Base-by-base conservation (phyloP, 2,797 vertebrate species). In the Pygocentrus nattereri region DNA sequence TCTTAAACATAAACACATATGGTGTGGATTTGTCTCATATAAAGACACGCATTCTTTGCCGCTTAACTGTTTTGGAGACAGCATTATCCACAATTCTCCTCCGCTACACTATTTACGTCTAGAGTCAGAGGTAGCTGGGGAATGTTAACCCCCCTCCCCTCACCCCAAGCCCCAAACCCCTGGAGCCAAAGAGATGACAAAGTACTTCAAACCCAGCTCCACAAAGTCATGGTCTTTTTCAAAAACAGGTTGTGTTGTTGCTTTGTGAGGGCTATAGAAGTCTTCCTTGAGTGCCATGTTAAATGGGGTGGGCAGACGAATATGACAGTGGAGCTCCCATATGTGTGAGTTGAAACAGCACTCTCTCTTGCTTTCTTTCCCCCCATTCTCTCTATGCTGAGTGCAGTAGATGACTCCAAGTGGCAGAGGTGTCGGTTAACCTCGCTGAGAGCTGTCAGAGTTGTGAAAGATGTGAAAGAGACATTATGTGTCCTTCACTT, bases 341-440 rank as follows among this genome's bases (percentile, higher is more conserved):
- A 34, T 64, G 76, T 77, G 34, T 41, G 41, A 49, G 81, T 73
- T 64, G 52, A 75, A 82, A 56, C 41, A 38, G 31, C 27, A 7
- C 11, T n/a, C 78, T 65, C 21, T 23, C 56, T 59, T 13, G 23
- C n/a, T 59, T 12, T 86, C 25, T 56, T 77, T 80, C 56, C 34
- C 70, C 78, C 80, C 82, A 85, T 85, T 89, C 90, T 86, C 21
- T 74, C 68, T 84, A 85, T 82, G 4, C 88, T 77, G 85, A 90
- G 87, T 89, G 82, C 86, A 74, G 76, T 78, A 52, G 85, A 87
- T 70, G 31, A 86, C 88, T 91, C 79, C 84, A 85, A 79, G 85
- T 69, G 77, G 31, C 74, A 84, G 74, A 92, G 85, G 87, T 86
- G 91, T 92, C 88, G 88, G 91, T 94, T 94, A 93, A 93, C 94